phyloP scores from a whole-genome alignment of 2,113 vertebrate species.

The Struthio camelus region DNA sequence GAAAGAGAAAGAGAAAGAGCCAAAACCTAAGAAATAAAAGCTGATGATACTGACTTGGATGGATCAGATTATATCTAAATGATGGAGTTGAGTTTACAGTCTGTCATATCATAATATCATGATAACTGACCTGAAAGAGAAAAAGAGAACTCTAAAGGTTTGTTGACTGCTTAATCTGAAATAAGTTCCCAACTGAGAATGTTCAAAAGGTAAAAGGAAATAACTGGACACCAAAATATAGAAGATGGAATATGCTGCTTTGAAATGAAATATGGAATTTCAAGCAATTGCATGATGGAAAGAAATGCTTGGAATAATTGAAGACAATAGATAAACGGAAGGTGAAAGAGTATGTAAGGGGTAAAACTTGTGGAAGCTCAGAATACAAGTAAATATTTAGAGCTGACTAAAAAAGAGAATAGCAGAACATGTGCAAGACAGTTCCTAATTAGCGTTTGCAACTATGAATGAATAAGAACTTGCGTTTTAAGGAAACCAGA shows the following conservation, averaged over 20 bases:
- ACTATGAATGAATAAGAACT: background rate
- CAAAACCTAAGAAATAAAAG: background rate
- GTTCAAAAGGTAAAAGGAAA: background rate
- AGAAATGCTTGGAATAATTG: background rate
- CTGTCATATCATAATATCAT: background rate
- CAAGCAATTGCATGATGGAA: background rate
- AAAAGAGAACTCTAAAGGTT: background rate
- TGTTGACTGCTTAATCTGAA: background rate
- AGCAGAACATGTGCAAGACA: background rate
- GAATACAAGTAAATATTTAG: background rate
- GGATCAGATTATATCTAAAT: background rate
- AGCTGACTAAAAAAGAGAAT: background rate
- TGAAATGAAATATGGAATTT: background rate
- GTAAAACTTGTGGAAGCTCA: background rate
- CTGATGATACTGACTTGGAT: background rate
- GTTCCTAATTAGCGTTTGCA: background rate
- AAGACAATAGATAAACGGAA: background rate
- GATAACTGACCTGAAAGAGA: background rate
- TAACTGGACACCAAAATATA: background rate
- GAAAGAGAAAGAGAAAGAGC: background rate
- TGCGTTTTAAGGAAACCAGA: too few species aligned
- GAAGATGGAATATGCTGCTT: background rate
- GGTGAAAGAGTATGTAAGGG: background rate
- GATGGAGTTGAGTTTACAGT: background rate
- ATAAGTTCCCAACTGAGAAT: background rate